Evolutionary conservation across 2,888 invertebrate species (phyloP).

Genomic region (Gymnoscelis rufifasciata): DNA sequence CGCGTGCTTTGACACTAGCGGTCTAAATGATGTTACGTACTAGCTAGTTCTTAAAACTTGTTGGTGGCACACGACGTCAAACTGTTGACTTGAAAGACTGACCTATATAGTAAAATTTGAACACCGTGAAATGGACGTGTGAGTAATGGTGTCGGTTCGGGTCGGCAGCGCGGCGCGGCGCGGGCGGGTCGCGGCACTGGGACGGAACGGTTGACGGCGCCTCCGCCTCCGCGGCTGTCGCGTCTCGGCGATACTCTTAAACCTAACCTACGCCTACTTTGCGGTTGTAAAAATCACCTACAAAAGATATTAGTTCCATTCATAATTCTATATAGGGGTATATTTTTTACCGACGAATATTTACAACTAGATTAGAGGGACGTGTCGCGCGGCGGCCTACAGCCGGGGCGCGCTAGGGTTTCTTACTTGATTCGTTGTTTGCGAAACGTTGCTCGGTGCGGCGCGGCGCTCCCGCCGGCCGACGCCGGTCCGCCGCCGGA

Average conservation of each 20-base stretch:
- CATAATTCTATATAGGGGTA: conserved; percentile 77
- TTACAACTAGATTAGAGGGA: conserved; percentile 70
- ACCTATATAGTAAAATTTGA: conserved; percentile 1
- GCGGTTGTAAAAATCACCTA: conserved; percentile 80
- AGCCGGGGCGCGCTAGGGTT: conserved; percentile 63
- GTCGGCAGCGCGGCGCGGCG: conserved; percentile 41
- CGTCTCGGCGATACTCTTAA: conserved; percentile 68
- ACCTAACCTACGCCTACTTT: conserved; percentile 68
- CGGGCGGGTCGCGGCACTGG: conserved; percentile 61
- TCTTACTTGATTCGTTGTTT: conserved; percentile 70
- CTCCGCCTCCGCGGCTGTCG: conserved; percentile 56
- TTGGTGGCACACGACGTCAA: not conserved
- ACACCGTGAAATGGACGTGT: conserved; percentile 10
- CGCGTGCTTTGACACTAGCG: not conserved
- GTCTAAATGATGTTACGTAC: not conserved
- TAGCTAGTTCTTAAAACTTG: not conserved
- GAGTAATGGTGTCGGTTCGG: conserved; percentile 22
- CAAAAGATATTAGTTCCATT: conserved; percentile 80
- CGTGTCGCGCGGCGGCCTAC: conserved; percentile 67
- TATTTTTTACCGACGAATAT: conserved; percentile 72
- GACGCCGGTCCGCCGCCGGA: conserved; percentile 29
- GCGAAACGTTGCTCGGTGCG: conserved; percentile 77
- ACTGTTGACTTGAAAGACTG: too few relatives aligned
- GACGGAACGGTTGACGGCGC: conserved; percentile 72
- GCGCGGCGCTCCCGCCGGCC: conserved; percentile 47